Percentiles rank a stretch among this genome's conserved stretches.
These are phyloP conservation scores for Tuta absoluta DNA, from an alignment of 2,888 invertebrate genomes.

Conservation along the genomic window DNA sequence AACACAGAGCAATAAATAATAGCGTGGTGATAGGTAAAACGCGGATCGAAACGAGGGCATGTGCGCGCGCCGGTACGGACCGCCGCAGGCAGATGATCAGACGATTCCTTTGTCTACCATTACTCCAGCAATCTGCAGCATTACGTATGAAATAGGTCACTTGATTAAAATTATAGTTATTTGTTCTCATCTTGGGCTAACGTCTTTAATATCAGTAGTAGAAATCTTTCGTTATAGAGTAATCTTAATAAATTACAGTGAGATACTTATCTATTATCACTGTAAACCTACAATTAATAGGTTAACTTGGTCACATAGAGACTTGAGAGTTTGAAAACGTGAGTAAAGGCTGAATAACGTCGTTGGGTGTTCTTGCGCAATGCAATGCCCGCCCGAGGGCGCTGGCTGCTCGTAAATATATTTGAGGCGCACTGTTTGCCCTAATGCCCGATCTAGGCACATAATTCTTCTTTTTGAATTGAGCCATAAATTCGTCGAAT, in stretches of 20 bases:
- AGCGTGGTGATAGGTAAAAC: slow-evolving; percentile 54
- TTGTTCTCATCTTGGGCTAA: not conserved
- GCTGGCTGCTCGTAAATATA: slow-evolving; percentile 63
- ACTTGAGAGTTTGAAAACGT: slow-evolving; percentile 30
- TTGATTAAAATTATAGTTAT: slow-evolving; percentile 1
- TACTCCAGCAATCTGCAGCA: slow-evolving; percentile 4
- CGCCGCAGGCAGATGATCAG: slow-evolving; percentile 39
- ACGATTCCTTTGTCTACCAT: slow-evolving; percentile 18
- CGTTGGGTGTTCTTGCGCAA: slow-evolving; percentile 36
- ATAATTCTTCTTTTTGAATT: slow-evolving; percentile 66
- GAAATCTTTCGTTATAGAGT: not conserved
- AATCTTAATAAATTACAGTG: not conserved
- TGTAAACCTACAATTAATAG: slow-evolving; percentile 10
- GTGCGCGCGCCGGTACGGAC: slow-evolving; percentile 30
- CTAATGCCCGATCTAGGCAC: slow-evolving; percentile 65
- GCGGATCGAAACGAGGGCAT: slow-evolving; percentile 51
- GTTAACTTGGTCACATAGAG: slow-evolving; percentile 12
- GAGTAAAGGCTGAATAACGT: slow-evolving; percentile 54
- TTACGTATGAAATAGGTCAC: slow-evolving; percentile 5
- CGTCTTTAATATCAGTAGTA: not conserved
- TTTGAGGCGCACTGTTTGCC: slow-evolving; percentile 68
- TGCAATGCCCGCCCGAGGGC: slow-evolving; percentile 44
- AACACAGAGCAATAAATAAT: slow-evolving; percentile 50
- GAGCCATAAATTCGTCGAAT: slow-evolving; percentile 62
- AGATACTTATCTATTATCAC: slow-evolving; percentile 7